These are phyloP conservation scores for Trachythela sp. DNA, from an alignment of 64 coral and sea anemone genomes.

Conservation along the genomic window DNA sequence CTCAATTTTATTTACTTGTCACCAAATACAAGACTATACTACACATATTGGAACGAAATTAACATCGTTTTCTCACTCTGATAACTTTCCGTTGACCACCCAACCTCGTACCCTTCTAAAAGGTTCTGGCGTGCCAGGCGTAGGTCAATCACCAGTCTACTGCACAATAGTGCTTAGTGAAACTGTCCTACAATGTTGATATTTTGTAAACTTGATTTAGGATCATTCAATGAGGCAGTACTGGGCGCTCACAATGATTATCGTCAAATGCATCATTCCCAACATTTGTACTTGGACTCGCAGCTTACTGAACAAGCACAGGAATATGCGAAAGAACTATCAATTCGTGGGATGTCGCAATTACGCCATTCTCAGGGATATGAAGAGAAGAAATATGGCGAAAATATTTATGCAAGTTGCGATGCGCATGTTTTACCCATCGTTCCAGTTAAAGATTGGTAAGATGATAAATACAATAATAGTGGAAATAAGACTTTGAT, in stretches of 20 bases:
- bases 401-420: constrained; percentile 18
- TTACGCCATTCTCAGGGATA: background rate
- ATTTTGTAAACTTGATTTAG: background rate
- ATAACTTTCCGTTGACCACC: too few species aligned
- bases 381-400: background rate
- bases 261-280: constrained; percentile 14
- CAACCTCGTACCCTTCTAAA: too few species aligned
- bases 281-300: background rate
- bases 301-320: background rate
- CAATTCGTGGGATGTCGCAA: background rate
- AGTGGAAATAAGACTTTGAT: too few species aligned
- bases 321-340: constrained; percentile 3
- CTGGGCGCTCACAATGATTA: background rate
- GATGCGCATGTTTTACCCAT: background rate
- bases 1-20: too few species aligned
- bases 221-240: constrained; percentile 3
- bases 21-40: too few species aligned
- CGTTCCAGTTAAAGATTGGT: constrained; percentile 16
- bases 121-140: too few species aligned
- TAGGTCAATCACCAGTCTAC: too few species aligned
- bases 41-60: too few species aligned
- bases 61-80: too few species aligned
- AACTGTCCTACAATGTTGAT: background rate
- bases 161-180: too few species aligned
- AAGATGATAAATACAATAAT: background rate